Base-by-base conservation (phyloP, 2,113 vertebrate genomes). In the Hypocryptadius cinnamomeus region DNA sequence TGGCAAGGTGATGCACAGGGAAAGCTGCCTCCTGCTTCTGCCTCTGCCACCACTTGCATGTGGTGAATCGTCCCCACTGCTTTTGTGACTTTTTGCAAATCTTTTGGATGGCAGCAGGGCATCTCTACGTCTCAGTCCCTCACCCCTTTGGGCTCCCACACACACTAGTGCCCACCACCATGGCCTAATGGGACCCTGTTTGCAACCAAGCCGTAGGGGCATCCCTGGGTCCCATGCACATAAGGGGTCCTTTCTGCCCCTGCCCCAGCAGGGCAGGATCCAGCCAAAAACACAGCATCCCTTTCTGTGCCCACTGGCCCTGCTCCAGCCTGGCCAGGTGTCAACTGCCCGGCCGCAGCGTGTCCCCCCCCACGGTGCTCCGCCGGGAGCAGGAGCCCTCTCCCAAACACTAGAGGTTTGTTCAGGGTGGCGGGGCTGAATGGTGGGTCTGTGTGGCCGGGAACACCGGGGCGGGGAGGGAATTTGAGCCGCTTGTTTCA, bases 321-420 rank as follows among this genome's bases (percentile, higher is more conserved):
- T 0, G 1, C 24, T 78, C 95, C 95, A 95, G 73, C 69, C 95
- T 95, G 94, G 95, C 92, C 1, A 33, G 35, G 78, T 84, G 78
- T 96, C 94, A 96, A 63, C 15, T 3, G 30, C 89, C 89, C 3
- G 1, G 54, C 93, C 17, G 1, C 14, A 8, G 89, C 4, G 1
- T 40, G 87, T 90, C 16, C 28, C 63, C 84, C 44, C 54, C 25
- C 37, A 28, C 25, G 0, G 14, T 6, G 45, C 40, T 61, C 79
- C 8, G 6, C 16, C 1, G n/a, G 89, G 84, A 95, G 84, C 19
- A 4, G 2, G 3, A 88, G 76, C 69, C 79, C 80, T 85, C 68
- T 85, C 76, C 86, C 5, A 8, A 92, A 96, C 95, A 96, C 85
- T 93, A 91, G 59, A 89, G 69, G 74, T 64, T 65, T 97, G 96